A percentile compares a stretch with the other conserved stretches of the same genome.
These are phyloP conservation scores for Caenorhabditis sp. DNA, from an alignment of 2,888 invertebrate genomes.

Conservation along the genomic window DNA sequence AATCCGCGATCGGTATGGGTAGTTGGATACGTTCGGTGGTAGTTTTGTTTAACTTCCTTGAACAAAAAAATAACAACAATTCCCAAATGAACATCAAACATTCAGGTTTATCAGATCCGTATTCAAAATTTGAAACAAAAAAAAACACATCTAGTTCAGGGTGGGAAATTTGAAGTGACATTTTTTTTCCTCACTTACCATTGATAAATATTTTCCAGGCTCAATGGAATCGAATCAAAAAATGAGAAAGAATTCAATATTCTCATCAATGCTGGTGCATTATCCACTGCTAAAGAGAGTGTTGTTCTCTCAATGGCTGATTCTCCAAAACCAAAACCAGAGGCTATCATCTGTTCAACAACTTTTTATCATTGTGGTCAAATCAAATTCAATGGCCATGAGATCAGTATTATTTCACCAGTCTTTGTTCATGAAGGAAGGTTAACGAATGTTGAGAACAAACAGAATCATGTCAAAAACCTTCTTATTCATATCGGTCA, in stretches of 20 bases:
- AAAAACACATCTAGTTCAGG: no score
- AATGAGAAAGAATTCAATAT: conserved; percentile 44
- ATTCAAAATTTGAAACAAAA: no score
- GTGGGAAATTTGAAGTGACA: no score
- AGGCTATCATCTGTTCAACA: conserved; percentile 52
- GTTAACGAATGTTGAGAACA: conserved; percentile 41
- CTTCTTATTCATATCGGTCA: conserved; percentile 42
- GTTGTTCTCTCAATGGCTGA: conserved; percentile 36
- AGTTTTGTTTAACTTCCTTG: no score
- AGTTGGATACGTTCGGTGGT: no score
- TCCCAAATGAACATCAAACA: no score
- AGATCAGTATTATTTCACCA: conserved; percentile 25
- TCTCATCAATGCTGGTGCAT: conserved; percentile 45
- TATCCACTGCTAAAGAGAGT: conserved; percentile 38
- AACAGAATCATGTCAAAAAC: conserved; percentile 46
- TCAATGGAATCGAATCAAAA: conserved; percentile 38
- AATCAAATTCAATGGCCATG: conserved; percentile 25
- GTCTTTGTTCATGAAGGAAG: conserved; percentile 43
- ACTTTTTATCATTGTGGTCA: conserved; percentile 50
- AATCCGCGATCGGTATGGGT: no score
- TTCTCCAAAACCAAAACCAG: conserved; percentile 16
- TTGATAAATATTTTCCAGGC: conserved; percentile 3
- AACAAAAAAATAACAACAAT: no score
- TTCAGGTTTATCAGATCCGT: no score
- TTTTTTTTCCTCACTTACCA: no score